These are phyloP conservation scores for Thamnaconus septentrionalis DNA, from an alignment of 2,113 vertebrate genomes.

Conservation along the genomic window DNA sequence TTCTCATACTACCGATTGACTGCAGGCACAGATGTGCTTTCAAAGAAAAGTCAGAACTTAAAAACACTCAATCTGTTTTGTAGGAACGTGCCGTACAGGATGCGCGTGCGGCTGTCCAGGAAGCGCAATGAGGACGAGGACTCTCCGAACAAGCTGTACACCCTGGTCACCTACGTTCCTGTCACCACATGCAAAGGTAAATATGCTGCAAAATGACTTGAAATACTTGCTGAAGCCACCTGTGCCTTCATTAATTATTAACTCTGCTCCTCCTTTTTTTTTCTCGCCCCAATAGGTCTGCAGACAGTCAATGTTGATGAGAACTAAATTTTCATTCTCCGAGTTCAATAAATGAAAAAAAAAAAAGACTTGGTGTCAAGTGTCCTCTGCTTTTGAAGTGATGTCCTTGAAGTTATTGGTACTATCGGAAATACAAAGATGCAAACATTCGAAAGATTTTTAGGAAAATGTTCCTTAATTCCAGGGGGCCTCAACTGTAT, in stretches of 20 bases:
- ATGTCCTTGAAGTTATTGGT: no score
- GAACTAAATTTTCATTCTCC: constrained; percentile 79
- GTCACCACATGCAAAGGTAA: constrained; percentile 95
- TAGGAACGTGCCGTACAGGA: constrained; percentile 94
- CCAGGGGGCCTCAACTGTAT: no score
- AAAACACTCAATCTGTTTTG: not conserved
- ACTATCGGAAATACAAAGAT: no score
- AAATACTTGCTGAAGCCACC: not conserved
- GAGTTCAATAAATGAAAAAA: constrained; percentile 70
- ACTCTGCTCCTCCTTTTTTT: not conserved
- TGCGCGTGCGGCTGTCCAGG: constrained; percentile 91
- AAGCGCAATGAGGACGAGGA: constrained; percentile 97
- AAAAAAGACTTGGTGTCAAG: constrained; percentile 19
- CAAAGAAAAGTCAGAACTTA: not conserved
- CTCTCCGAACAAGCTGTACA: constrained; percentile 96
- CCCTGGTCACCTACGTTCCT: constrained; percentile 92
- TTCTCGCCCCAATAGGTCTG: constrained; percentile 79
- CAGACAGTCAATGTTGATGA: constrained; percentile 97
- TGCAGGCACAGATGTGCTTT: no score
- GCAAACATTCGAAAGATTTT: no score
- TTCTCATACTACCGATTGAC: no score
- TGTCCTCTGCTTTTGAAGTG: constrained; percentile 1
- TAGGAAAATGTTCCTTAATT: no score
- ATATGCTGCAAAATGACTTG: not conserved
- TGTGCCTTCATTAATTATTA: not conserved